Base-by-base conservation (phyloP, 2,888 invertebrate genomes). In the Mayetiola destructor region DNA sequence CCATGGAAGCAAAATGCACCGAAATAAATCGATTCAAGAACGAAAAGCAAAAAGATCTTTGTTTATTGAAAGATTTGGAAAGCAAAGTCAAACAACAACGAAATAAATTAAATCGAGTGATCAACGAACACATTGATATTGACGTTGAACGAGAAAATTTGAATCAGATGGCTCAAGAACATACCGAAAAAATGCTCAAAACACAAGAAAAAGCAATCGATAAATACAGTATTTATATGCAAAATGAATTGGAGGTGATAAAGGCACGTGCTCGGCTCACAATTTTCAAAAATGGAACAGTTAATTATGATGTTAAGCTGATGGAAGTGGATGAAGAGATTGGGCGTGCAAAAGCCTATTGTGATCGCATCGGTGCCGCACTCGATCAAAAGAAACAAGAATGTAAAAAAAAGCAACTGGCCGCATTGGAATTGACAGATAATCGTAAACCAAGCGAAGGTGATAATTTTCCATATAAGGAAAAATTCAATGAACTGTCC, bases 371-470 rank as follows among this genome's bases (percentile, higher is more conserved):
- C 14, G 36, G 32, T 18, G 10, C 1, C 1, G 18, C 30, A 10
- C 53, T 53, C 18, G 53, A 53, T 53, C 29, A 29, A 23, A 12
- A 3, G 0, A 75, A 73, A 60, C 64, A 63, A 1, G 73, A 75
- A 57, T 76, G 78, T 0, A 75, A 77, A 63, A 71, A 72, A 61
- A 75, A 78, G 52, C 67, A 79, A 2, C 58, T 65, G 0, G 76
- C 76, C 64, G 84, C 83, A 0, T 76, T 77, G 63, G 65, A 69
- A 1, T 66, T 72, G 1, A 81, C 81, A 3, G 73, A 76, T 40
- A 78, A 80, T 56, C 71, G 76, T 54, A 69, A 75, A 55, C 84
- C 83, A 0, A 71, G 72, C 0, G 78, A 83, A 58, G 35, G 29
- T 48, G 62, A 65, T 0, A 75, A 73, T 27, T 85, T 84, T 62